Evolutionary conservation across 2,113 vertebrate species (phyloP).

Genomic region (Rhabdornis inornatus): DNA sequence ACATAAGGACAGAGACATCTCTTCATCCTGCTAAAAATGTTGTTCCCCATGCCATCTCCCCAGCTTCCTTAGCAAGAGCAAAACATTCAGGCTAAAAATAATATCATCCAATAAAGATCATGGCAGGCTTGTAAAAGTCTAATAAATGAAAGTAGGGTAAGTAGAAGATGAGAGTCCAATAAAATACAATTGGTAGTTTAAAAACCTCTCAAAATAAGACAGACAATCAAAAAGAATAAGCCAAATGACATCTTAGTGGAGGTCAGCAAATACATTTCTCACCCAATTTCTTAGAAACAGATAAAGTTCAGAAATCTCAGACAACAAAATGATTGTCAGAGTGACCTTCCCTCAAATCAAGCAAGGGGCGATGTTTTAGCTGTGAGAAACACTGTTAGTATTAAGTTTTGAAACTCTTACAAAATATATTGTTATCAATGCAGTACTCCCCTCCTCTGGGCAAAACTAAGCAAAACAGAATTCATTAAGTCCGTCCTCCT

Average conservation of each 20-base stretch:
- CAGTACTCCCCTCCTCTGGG: background rate
- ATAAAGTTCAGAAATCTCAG: background rate
- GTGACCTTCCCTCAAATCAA: background rate
- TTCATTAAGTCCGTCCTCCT: fast-evolving
- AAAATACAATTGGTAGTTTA: background rate
- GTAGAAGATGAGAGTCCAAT: background rate
- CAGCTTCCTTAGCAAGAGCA: background rate
- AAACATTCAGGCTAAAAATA: background rate
- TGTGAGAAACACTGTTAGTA: background rate
- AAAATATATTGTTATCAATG: background rate
- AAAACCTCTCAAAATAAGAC: background rate
- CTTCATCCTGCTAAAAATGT: background rate
- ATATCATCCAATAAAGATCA: background rate
- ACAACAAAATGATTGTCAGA: background rate
- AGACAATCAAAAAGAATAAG: background rate
- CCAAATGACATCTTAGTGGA: background rate
- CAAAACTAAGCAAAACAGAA: background rate
- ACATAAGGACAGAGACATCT: background rate
- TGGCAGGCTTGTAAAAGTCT: background rate
- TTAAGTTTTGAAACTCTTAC: background rate
- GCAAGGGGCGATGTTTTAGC: background rate
- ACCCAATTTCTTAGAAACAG: background rate
- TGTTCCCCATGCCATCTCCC: background rate
- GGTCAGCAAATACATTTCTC: background rate
- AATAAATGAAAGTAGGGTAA: background rate